Evolutionary conservation across 2,113 vertebrate species (phyloP).

Genomic region (Chinchilla lanigera): DNA sequence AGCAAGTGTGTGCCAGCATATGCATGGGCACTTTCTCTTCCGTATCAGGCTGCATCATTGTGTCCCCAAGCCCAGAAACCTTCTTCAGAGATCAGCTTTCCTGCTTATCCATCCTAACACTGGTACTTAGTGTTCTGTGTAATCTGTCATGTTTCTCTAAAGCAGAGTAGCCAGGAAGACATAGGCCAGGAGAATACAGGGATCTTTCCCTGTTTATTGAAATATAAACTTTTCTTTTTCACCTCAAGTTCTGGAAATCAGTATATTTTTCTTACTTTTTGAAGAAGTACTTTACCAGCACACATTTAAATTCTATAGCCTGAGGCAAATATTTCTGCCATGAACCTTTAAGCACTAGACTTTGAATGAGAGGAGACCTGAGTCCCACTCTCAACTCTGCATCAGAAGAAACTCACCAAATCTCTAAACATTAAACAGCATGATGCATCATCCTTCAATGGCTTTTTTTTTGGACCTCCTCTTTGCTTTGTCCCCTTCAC

Average conservation of each 20-base stretch:
- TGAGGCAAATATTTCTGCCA: background rate
- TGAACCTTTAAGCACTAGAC: background rate
- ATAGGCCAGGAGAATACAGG: rapidly evolving
- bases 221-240: background rate
- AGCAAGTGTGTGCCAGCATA: background rate
- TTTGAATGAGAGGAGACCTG: background rate
- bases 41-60: rapidly evolving
- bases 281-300: background rate
- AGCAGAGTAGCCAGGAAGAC: background rate
- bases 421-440: background rate
- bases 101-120: background rate
- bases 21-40: background rate
- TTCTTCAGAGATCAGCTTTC: background rate
- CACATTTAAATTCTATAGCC: background rate
- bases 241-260: background rate
- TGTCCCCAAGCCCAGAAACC: background rate
- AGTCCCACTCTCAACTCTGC: background rate
- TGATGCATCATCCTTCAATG: background rate
- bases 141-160: background rate
- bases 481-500: background rate
- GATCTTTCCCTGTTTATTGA: background rate
- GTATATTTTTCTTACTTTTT: background rate
- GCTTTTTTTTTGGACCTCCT: background rate
- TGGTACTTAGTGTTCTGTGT: background rate
- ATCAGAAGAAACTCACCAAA: background rate